A percentile compares a stretch with the other conserved stretches of the same genome.
phyloP scores from a whole-genome alignment of 1,140 invertebrate genomes.

The Pseudomyrmex flavicornis region DNA sequence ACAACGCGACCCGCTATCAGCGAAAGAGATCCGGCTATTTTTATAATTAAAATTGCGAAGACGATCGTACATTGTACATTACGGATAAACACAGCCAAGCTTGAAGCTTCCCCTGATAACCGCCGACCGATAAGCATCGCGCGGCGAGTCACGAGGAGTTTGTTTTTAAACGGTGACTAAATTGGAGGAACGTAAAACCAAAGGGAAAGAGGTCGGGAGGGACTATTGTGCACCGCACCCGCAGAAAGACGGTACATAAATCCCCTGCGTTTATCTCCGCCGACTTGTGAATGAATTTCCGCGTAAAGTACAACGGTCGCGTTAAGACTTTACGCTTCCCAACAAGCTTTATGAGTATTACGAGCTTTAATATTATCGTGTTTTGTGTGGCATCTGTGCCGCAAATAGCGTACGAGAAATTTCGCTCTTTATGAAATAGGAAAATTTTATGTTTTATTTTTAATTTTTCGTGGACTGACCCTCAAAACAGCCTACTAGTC shows the following conservation, averaged over 20 bases:
- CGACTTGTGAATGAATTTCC: conserved; percentile 28
- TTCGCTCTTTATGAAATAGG: no score
- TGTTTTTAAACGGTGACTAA: conserved; percentile 43
- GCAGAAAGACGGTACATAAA: conserved; percentile 12
- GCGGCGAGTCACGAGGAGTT: conserved; percentile 37
- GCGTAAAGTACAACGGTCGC: not conserved
- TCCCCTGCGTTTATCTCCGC: conserved; percentile 4
- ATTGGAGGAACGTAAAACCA: conserved; percentile 12
- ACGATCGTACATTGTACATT: conserved; percentile 25
- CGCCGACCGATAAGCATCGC: conserved; percentile 18
- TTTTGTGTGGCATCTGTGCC: no score
- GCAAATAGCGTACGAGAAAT: no score
- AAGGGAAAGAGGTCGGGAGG: not conserved
- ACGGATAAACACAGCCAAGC: not conserved
- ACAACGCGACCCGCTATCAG: conserved; percentile 14
- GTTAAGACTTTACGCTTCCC: conserved; percentile 5
- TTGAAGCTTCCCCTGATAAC: conserved; percentile 45
- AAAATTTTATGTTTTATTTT: no score
- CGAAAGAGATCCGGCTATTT: conserved; percentile 25
- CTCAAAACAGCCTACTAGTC: no score
- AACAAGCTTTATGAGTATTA: not conserved
- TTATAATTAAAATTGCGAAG: conserved; percentile 52
- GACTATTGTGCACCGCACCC: conserved; percentile 15
- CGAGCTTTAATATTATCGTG: no score
- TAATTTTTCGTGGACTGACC: no score